Conservation (phyloP, 2,888 invertebrate genomes). For the Pardosa pseudoannulata region DNA sequence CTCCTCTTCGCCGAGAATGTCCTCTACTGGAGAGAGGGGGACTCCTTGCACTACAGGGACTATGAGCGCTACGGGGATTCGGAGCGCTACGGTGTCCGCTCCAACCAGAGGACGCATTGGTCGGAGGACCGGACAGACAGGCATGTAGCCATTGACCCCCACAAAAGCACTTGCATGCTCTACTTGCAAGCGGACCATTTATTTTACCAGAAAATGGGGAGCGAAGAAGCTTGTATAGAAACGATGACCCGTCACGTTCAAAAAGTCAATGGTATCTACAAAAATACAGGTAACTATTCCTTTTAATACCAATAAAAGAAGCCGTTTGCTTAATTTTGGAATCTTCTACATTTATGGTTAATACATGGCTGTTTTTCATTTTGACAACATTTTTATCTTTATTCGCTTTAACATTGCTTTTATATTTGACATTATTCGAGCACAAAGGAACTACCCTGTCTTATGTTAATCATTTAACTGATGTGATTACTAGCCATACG, state of each 20-base stretch:
- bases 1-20: slow-evolving; percentile 33
- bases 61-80: slow-evolving; percentile 70
- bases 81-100: slow-evolving; percentile 72
- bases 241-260: slow-evolving; percentile 96
- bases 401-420: too few relatives aligned
- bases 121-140: slow-evolving; percentile 72
- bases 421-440: too few relatives aligned
- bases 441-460: too few relatives aligned
- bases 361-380: too few relatives aligned
- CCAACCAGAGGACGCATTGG: slow-evolving; percentile 74
- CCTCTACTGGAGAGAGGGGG: slow-evolving; percentile 71
- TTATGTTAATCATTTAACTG: too few relatives aligned
- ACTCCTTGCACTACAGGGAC: slow-evolving; percentile 69
- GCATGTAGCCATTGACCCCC: slow-evolving; percentile 74
- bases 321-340: too few relatives aligned
- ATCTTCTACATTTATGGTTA: too few relatives aligned
- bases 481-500: too few relatives aligned
- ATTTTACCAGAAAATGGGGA: slow-evolving; percentile 95
- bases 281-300: slow-evolving; percentile 77
- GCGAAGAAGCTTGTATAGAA: slow-evolving; percentile 95
- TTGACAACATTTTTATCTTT: too few relatives aligned
- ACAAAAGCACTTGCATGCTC: slow-evolving; percentile 92
- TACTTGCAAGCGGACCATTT: slow-evolving; percentile 95
- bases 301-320: too few relatives aligned
- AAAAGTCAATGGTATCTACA: slow-evolving; percentile 85